Base-by-base conservation (phyloP, 2,888 invertebrate species). In the Apotomis turbidana region DNA sequence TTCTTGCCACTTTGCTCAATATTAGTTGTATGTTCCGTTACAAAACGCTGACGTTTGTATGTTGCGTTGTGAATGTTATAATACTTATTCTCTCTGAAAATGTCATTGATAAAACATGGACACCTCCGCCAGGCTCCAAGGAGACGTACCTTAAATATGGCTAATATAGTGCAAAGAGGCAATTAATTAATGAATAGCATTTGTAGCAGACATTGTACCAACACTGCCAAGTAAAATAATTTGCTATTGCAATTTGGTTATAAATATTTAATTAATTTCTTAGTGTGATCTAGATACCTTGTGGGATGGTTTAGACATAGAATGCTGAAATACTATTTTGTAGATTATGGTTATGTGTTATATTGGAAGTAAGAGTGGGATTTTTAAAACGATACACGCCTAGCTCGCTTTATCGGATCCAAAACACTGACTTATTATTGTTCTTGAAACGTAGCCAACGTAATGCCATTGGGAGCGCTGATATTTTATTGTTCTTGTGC, bases 161-260 rank as follows among this genome's bases (percentile, higher is more conserved):
- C 36, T 44, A 13, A 13, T 44, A 59, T 41, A 13, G 59, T n/a
- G 44, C 8, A 51, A 62, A 51, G 49, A 27, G 8, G 10, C 13
- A 52, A 36, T 9, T 63, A 63, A 6, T 59, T 55, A 15, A 59
- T 36, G 10, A 36, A 38, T 70, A 51, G 10, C 49, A 41, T 57
- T 57, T 62, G 8, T 49, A 52, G 46, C 13, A 55, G 83, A 80
- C 79, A 81, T 77, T 80, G 80, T 79, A 80, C 75, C 75, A 81
- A 77, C 68, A 77, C 78, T 81, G 71, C 73, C 52, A 73, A 75
- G 75, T 70, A 76, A 68, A 70, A 64, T 68, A 73, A 73, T 80
- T 80, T 80, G 85, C 85, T 84, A 80, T 85, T 84, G 85, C 85
- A 81, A 81, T 77, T 81, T 79, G 80, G 80, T 85, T 86, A 77